Conservation (phyloP, 2,888 invertebrate genomes). For the Amblyjoppa proteus region DNA sequence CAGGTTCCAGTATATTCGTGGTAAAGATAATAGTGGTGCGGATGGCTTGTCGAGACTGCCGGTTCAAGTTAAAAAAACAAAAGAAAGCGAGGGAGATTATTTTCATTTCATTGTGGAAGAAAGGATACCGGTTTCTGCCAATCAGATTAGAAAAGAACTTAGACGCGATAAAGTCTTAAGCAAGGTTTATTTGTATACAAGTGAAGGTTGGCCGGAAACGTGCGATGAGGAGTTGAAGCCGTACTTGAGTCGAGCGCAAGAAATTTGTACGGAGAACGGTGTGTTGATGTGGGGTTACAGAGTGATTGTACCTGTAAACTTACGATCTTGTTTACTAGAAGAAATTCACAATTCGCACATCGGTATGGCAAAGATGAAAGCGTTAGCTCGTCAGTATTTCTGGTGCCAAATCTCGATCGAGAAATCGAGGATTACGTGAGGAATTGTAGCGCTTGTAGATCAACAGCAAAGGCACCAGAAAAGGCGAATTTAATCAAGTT, state of each 20-base stretch:
- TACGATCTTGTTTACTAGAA: constrained; percentile 22
- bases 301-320: constrained; percentile 23
- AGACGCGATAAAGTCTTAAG: constrained; percentile 31
- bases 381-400: constrained; percentile 44
- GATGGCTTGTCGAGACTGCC: constrained; percentile 67
- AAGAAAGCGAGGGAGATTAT: constrained; percentile 38
- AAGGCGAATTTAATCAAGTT: constrained; percentile 57
- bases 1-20: constrained; percentile 68
- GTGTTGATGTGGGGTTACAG: constrained; percentile 64
- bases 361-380: constrained; percentile 63
- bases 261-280: constrained; percentile 27
- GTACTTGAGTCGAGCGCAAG: constrained; percentile 27
- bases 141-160: constrained; percentile 39
- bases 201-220: constrained; percentile 42
- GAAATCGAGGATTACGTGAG: constrained; percentile 62
- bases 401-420: constrained; percentile 65
- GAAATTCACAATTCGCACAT: constrained; percentile 60
- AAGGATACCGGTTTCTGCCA: constrained; percentile 43
- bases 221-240: constrained; percentile 24
- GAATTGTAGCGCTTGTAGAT: constrained; percentile 48
- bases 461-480: constrained; percentile 36
- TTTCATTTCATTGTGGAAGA: constrained; percentile 61
- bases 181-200: constrained; percentile 40
- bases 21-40: constrained; percentile 56
- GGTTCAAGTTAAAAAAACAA: constrained; percentile 36